Percentiles rank a stretch among this genome's conserved stretches.
These are phyloP conservation scores for Stegastes partitus DNA, from an alignment of 2,113 vertebrate genomes.

Conservation along the genomic window DNA sequence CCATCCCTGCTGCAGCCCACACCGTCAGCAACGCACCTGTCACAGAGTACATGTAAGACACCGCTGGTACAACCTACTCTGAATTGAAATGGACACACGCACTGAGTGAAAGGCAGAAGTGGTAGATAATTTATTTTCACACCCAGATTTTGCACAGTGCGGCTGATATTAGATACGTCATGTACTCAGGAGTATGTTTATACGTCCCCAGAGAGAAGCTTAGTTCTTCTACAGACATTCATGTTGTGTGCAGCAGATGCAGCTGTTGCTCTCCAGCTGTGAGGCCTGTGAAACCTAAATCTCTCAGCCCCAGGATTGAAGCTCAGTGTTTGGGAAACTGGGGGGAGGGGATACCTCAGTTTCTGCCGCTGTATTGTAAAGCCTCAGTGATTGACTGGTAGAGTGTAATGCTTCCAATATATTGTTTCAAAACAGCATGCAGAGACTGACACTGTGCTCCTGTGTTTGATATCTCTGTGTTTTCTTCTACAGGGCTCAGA, in stretches of 20 bases:
- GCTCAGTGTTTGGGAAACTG: constrained; percentile 12
- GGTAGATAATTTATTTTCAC: constrained; percentile 37
- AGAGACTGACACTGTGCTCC: neutral
- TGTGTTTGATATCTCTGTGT: constrained; percentile 38
- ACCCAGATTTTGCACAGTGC: neutral
- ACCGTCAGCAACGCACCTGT: constrained; percentile 98
- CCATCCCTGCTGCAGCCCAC: constrained; percentile 96
- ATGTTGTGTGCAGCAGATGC: constrained; percentile 42
- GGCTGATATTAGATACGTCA: constrained; percentile 37
- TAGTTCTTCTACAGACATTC: constrained; percentile 30
- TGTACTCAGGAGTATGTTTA: constrained; percentile 72
- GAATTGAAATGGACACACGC: neutral
- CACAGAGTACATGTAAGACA: constrained; percentile 98
- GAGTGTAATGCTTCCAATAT: constrained; percentile 1
- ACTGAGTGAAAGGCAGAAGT: constrained; percentile 14
- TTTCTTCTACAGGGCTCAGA: constrained; percentile 91
- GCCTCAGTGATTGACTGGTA: neutral
- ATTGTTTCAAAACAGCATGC: constrained; percentile 15
- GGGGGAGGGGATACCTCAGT: constrained; percentile 7
- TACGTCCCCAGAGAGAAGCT: constrained; percentile 46
- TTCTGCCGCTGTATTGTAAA: neutral
- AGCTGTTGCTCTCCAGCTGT: constrained; percentile 77
- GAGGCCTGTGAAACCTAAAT: constrained; percentile 64
- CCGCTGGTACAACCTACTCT: neutral
- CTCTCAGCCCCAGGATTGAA: constrained; percentile 29